Evolutionary conservation across 2,797 vertebrate species (phyloP), one percentile per base, ranked within the genome.

Genomic region (Morus bassanus): DNA sequence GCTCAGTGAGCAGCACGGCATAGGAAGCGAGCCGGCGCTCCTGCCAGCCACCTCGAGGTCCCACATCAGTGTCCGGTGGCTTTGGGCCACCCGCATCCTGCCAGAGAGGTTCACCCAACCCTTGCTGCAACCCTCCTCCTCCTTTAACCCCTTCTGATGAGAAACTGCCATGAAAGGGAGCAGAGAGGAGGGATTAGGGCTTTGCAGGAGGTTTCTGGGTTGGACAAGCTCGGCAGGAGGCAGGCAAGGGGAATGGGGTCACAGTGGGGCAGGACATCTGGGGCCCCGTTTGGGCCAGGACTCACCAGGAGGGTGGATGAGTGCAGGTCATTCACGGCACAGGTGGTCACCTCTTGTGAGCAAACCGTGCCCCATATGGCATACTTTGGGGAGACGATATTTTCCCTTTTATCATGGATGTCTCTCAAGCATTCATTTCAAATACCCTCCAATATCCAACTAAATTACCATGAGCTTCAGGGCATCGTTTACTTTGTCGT

Each of bases 151-250:
- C 14, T 89, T 50, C 53, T 48, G 60, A 39, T 48, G 56, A 79
- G 67, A 63, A 90, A 80, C 37, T 31, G 33, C 14, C 2, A 1
- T 25, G 39, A 41, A 88, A 95, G 33, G 9, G 48, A 64, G 48
- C 61, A 56, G 45, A 60, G 41, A 65, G 37, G 18, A 59, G 46
- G 16, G 64, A 68, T 59, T 30, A 73, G 35, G 69, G 46, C 15
- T 69, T 75, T 65, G 57, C 15, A 68, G 70, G 54, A 81, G 33
- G n/a, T 50, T 86, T 79, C 0, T 0, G 50, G 57, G 15, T 35
- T 0, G 0, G 41, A 54, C 4, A 12, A 21, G 39, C 35, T 41
- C 73, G 27, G 56, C 0, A 0, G 28, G 23, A 79, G 33, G 30
- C 10, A 30, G 31, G 35, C 3, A 4, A 80, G 22, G 27, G 17